Evolutionary conservation across 2,888 invertebrate genomes (phyloP), one percentile per base, ranked within the genome.

Genomic region (Megastigmus dorsalis): DNA sequence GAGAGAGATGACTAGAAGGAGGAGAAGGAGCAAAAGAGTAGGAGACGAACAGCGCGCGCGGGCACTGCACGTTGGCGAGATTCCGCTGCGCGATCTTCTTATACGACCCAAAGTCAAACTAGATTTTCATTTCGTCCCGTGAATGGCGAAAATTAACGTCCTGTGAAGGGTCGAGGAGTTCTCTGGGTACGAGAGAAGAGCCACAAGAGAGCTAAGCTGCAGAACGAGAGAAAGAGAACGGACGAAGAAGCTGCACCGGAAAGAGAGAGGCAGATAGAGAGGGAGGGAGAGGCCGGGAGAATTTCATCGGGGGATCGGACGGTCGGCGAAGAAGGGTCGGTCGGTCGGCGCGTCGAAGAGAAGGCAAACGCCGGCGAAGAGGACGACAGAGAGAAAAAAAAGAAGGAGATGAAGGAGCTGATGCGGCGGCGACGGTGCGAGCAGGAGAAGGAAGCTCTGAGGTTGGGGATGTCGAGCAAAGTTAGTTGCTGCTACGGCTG

Each of bases 141-240:
- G 68, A 68, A 67, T 73, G 55, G 57, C 60, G 54, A 57, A 66
- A 70, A 71, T 68, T 45, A 63, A 73, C 62, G 54, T 26, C 60
- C 63, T 23, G 48, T 28, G 18, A 54, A 62, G 60, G 54, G 45
- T 41, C 38, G 26, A 43, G 4, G 28, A 52, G 55, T 55, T 43
- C 45, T 18, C 20, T 28, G 33, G 45, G 75, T n/a, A 71, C 43
- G 50, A 43, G 38, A 15, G 20, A 26, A 26, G 30, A 36, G 36
- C 7, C 15, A 48, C 7, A 33, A 43, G 52, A 23, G 55, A 50
- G 71, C 28, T 48, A 36, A 36, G 43, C 9, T n/a, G n/a, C n/a
- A n/a, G n/a, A n/a, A n/a, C n/a, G n/a, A n/a, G 23, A 26, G 48
- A 63, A 50, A 55, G 18, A 20, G 28, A 67, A 30, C n/a, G 43